Percentiles rank a stretch among this genome's conserved stretches.
Evolutionary conservation across 2,797 vertebrate genomes (phyloP).

Genomic region (Etheostoma nigrum): DNA sequence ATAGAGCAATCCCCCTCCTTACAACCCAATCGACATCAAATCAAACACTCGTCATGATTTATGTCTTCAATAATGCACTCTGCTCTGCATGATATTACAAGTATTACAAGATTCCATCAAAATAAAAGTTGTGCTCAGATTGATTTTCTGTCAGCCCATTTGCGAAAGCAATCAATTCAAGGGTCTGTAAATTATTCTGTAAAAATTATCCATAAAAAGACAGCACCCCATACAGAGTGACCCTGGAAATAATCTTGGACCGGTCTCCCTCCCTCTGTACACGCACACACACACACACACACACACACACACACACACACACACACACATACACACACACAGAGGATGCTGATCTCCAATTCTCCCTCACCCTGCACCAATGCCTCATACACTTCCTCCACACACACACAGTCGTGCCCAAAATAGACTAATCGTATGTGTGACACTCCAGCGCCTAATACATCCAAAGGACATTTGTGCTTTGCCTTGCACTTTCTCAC

Average conservation of each 20-base stretch:
- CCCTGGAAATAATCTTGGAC: slow-evolving; percentile 51
- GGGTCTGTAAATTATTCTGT: slow-evolving; percentile 37
- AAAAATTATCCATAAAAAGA: slow-evolving; percentile 64
- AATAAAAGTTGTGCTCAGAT: slow-evolving; percentile 48
- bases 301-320: slow-evolving; percentile 11
- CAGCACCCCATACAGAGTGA: slow-evolving; percentile 35
- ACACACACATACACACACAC: slow-evolving; percentile 14
- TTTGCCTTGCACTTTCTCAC: slow-evolving; percentile 15
- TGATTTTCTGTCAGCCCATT: slow-evolving; percentile 59
- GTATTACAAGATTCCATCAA: slow-evolving; percentile 57
- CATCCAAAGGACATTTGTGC: slow-evolving; percentile 17
- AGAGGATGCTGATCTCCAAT: slow-evolving; percentile 11
- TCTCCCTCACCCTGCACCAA: neutral
- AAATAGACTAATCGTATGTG: slow-evolving; percentile 24
- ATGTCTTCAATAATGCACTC: slow-evolving; percentile 38
- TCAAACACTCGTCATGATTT: slow-evolving; percentile 11
- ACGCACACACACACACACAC: slow-evolving; percentile 8
- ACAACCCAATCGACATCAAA: slow-evolving; percentile 12
- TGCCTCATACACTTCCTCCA: slow-evolving; percentile 6
- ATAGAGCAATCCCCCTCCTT: neutral
- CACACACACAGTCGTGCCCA: neutral
- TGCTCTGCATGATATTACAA: slow-evolving; percentile 38
- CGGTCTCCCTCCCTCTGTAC: neutral
- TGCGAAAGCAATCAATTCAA: slow-evolving; percentile 69
- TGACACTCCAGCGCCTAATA: slow-evolving; percentile 18